A percentile compares a stretch with the other conserved stretches of the same genome.
phyloP scores from a whole-genome alignment of 2,797 vertebrate species.

The Squalus acanthias region DNA sequence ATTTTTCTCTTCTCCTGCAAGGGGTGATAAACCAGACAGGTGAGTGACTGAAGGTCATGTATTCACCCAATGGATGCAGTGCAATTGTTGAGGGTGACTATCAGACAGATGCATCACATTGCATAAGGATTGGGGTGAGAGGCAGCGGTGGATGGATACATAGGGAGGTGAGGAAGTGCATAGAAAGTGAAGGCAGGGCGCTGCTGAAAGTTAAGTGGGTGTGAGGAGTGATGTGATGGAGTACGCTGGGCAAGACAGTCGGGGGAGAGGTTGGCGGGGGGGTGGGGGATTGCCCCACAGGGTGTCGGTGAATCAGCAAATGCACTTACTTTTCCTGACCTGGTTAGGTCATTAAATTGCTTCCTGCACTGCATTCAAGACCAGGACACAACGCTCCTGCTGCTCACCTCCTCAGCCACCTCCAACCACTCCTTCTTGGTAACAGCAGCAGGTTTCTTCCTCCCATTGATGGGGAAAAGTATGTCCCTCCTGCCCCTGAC shows the following conservation, averaged over 20 bases:
- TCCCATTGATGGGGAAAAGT: background rate
- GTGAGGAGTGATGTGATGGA: background rate
- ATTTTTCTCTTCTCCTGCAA: background rate
- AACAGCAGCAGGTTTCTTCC: background rate
- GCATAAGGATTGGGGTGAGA: background rate
- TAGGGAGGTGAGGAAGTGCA: background rate
- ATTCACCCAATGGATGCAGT: background rate
- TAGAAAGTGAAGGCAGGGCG: background rate
- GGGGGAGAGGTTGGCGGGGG: no score
- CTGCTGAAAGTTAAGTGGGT: background rate
- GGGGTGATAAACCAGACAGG: background rate
- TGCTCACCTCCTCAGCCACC: background rate
- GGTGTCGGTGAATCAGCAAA: background rate
- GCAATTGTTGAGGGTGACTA: background rate
- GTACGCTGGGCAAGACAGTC: background rate
- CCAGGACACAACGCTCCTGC: background rate
- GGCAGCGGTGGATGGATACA: no score
- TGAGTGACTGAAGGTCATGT: background rate
- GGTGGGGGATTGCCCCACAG: no score
- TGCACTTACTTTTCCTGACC: no score
- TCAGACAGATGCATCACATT: no score
- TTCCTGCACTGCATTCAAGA: no score
- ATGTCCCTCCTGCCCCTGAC: no score
- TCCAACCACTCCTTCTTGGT: background rate
- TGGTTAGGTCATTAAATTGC: no score